Base-by-base conservation (phyloP, 2,797 vertebrate genomes). In the Centropyge bicolor region DNA sequence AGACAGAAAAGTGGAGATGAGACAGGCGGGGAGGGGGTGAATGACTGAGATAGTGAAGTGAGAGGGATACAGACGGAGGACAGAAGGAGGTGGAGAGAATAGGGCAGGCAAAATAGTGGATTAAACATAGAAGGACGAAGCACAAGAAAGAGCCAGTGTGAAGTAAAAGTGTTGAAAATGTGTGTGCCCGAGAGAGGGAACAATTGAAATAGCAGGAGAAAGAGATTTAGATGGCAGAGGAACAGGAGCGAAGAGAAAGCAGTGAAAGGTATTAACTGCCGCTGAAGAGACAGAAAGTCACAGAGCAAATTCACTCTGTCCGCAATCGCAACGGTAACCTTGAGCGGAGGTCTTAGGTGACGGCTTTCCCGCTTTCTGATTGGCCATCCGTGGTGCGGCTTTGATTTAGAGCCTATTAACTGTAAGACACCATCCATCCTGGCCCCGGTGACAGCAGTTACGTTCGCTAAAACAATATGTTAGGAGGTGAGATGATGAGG, bases 361-460 rank as follows among this genome's bases (percentile, higher is more conserved):
- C 84, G 75, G 81, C 66, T 71, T 79, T 73, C 57, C 74, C 10
- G 27, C 78, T 83, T 67, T 83, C 73, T 67, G 84, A 90, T 82
- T 92, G 86, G 84, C 72, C 43, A 22, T 75, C 70, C 27, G 6
- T 3, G 56, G 75, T 19, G 65, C 12, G 10, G 81, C 76, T 81
- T 87, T 90, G 90, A 93, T 93, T 88, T 88, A 93, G 67, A 91
- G 88, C 82, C 93, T 85, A 92, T 93, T 93, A 93, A 87, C 86
- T 79, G 60, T 56, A 78, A 73, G 70, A 62, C 64, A 43, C 70
- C 89, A 91, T 94, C 84, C 78, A 91, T 93, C 91, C 72, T 57
- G 45, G 65, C 72, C 52, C 48, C 17, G 31, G 68, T 86, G 92
- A 91, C 92, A 92, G 85, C 88, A 73, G 76, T 86, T 89, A 86